Percentiles rank a stretch among this genome's conserved stretches.
Evolutionary conservation across 2,797 vertebrate species (phyloP).

Genomic region (Notamacropus eugenii): DNA sequence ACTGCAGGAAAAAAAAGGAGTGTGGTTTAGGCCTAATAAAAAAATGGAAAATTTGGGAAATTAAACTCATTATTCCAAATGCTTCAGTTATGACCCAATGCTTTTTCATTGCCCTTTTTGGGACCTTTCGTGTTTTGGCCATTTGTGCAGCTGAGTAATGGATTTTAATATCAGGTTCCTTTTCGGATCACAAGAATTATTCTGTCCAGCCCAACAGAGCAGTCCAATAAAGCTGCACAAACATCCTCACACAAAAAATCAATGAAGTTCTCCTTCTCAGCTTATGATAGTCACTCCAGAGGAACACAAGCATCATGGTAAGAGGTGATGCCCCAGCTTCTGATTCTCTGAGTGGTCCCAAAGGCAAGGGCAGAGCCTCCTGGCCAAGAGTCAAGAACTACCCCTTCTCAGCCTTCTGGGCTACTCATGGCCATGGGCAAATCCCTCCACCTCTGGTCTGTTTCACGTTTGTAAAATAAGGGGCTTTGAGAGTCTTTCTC

Average conservation of each 20-base stretch:
- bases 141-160: constrained; percentile 63
- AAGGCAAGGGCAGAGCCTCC: background rate
- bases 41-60: constrained; percentile 68
- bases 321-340: background rate
- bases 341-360: background rate
- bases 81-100: constrained; percentile 68
- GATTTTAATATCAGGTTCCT: constrained; percentile 68
- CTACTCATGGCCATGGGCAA: constrained; percentile 2
- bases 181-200: constrained; percentile 46
- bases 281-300: background rate
- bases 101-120: constrained; percentile 68
- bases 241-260: constrained; percentile 4
- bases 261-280: constrained; percentile 27
- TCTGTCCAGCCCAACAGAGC: constrained; percentile 48
- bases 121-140: constrained; percentile 52
- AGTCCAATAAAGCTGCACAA: constrained; percentile 47
- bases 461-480: background rate
- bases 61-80: constrained; percentile 74
- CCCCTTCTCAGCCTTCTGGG: background rate
- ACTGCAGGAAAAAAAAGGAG: constrained; percentile 42
- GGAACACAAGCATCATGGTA: background rate
- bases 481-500: background rate
- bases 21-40: constrained; percentile 33
- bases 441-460: background rate
- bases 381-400: background rate